phyloP scores from a whole-genome alignment of 2,888 invertebrate species.

The Lasioglossum malachurum region DNA sequence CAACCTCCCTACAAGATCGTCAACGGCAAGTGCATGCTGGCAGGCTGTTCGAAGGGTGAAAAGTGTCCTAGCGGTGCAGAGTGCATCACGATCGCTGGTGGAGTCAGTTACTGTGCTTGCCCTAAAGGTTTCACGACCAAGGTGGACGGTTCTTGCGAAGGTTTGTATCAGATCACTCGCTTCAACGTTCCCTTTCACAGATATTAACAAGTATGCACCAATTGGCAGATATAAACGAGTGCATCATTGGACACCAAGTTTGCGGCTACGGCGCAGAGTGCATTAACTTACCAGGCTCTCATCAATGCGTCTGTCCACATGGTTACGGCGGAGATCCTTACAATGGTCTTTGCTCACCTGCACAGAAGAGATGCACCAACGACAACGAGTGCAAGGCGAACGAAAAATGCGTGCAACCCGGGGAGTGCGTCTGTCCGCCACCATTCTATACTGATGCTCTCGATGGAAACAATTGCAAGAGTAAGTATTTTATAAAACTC shows the following conservation, averaged over 20 bases:
- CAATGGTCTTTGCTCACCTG: slow-evolving; percentile 92
- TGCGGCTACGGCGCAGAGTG: slow-evolving; percentile 96
- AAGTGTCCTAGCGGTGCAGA: slow-evolving; percentile 95
- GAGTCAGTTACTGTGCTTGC: slow-evolving; percentile 96
- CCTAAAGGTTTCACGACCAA: slow-evolving; percentile 93
- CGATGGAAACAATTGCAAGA: slow-evolving; percentile 95
- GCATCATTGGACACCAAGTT: slow-evolving; percentile 90
- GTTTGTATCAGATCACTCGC: slow-evolving; percentile 70
- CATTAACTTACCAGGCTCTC: slow-evolving; percentile 91
- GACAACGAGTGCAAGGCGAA: slow-evolving; percentile 94
- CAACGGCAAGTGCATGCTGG: slow-evolving; percentile 93
- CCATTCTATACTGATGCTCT: slow-evolving; percentile 94
- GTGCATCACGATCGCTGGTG: slow-evolving; percentile 95
- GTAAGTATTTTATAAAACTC: slow-evolving; percentile 81
- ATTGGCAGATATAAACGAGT: slow-evolving; percentile 91
- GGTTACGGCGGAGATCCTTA: slow-evolving; percentile 94
- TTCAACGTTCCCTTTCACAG: neutral
- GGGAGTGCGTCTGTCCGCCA: slow-evolving; percentile 95
- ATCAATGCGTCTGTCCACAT: slow-evolving; percentile 92
- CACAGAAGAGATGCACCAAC: slow-evolving; percentile 92
- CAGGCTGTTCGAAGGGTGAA: slow-evolving; percentile 92
- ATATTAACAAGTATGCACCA: neutral
- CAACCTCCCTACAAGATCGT: slow-evolving; percentile 94
- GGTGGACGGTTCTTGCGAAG: slow-evolving; percentile 92
- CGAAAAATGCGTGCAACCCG: slow-evolving; percentile 96